Evolutionary conservation across 2,888 invertebrate genomes (phyloP), one percentile per base, ranked within the genome.

Genomic region (Catocala fraxini): DNA sequence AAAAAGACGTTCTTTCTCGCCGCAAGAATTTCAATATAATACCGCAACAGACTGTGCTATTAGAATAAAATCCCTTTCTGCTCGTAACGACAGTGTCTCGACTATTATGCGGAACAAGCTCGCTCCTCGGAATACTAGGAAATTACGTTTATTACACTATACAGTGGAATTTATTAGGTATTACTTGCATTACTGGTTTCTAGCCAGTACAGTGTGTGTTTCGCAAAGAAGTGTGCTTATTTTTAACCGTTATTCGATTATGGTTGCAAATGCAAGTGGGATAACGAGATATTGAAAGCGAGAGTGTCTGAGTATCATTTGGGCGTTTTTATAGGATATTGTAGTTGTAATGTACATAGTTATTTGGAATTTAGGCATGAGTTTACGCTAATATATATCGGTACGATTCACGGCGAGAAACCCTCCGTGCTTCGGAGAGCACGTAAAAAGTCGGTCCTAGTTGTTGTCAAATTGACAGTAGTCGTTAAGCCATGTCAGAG

Each of bases 51-150:
- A 73, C 73, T 63, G 66, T 80, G 80, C 81, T 82, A 84, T 84
- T 84, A 82, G 77, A 83, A 84, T 85, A 83, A 82, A 85, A 82
- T 78, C 75, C 70, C 75, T 79, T 79, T 77, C 63, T 69, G 55
- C 56, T 45, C 65, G 68, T 74, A 71, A 76, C 75, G 75, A 74
- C 77, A 68, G 47, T 71, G 73, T 63, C 70, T 55, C 62, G 65
- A 42, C 62, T 62, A 60, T 72, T 72, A 66, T 66, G 59, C 55
- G 71, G 58, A 76, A 65, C 77, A 66, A 65, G 74, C 68, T 67
- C 54, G 69, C 53, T 65, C 59, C 56, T 63, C 57, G 67, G 77
- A 66, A 73, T 71, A 69, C 74, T 69, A 51, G 61, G 54, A 61
- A 70, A 77, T 77, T 74, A 77, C 68, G 64, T 71, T 71, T 70